phyloP scores from a whole-genome alignment of 2,888 invertebrate genomes.

The Pachymerium ferrugineum region DNA sequence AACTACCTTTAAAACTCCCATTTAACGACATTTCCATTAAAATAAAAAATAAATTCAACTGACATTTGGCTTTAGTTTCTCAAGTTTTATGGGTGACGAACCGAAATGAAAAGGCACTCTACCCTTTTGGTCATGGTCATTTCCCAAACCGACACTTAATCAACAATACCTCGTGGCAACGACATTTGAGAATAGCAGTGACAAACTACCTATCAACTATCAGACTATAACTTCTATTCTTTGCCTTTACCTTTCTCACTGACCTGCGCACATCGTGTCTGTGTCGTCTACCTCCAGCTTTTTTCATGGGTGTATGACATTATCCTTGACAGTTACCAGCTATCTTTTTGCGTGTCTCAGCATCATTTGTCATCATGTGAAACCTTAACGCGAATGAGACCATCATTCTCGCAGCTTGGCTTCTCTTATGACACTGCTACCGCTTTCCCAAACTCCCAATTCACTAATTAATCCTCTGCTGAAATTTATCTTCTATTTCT shows the following conservation, averaged over 20 bases:
- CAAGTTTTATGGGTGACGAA: too few species aligned
- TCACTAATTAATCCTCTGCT: not conserved
- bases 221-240: not conserved
- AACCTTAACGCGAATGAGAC: not conserved
- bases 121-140: too few species aligned
- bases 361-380: not conserved
- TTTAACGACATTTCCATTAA: too few species aligned
- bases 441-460: not conserved
- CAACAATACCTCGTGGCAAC: not conserved
- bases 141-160: not conserved
- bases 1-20: too few species aligned
- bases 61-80: too few species aligned
- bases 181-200: not conserved
- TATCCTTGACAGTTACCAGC: not conserved
- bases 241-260: not conserved
- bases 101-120: too few species aligned
- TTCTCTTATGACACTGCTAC: not conserved
- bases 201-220: not conserved
- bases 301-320: not conserved
- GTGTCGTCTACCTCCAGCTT: not conserved
- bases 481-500: too few species aligned
- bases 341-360: not conserved
- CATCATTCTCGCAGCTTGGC: not conserved
- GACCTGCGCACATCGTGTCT: too few species aligned
- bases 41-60: too few species aligned